These are phyloP conservation scores for Poeciliopsis paucimaculata DNA, from an alignment of 2,797 vertebrate species.

Conservation along the genomic window DNA sequence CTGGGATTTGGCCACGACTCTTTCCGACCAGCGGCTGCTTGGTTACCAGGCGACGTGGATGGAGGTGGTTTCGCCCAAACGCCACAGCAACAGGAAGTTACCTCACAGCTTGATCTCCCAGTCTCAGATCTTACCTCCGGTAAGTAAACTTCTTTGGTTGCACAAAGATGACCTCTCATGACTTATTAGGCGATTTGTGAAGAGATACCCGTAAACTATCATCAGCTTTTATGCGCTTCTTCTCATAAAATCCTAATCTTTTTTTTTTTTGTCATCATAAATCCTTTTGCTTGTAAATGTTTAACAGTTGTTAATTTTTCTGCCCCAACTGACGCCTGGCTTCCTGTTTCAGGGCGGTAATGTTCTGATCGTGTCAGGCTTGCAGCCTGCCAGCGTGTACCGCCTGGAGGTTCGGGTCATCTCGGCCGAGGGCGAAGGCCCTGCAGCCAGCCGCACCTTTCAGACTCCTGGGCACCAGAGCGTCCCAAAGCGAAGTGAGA, in stretches of 20 bases:
- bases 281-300: not conserved
- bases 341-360: constrained; percentile 77
- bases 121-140: constrained; percentile 53
- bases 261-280: no score
- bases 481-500: constrained; percentile 73
- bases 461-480: constrained; percentile 79
- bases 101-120: constrained; percentile 68
- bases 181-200: not conserved
- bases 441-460: constrained; percentile 85
- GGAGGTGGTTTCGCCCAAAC: constrained; percentile 85
- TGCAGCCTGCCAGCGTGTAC: constrained; percentile 86
- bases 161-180: not conserved
- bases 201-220: no score
- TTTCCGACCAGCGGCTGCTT: constrained; percentile 78
- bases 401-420: constrained; percentile 88
- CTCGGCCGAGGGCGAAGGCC: constrained; percentile 85
- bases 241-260: no score
- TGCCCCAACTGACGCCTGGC: not conserved
- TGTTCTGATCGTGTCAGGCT: constrained; percentile 83
- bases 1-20: constrained; percentile 81
- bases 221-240: no score
- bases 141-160: constrained; percentile 21
- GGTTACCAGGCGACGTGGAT: constrained; percentile 93
- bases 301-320: not conserved
- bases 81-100: constrained; percentile 84